Base-by-base conservation (phyloP, 2,797 vertebrate genomes). In the Crypturellus tataupa region DNA sequence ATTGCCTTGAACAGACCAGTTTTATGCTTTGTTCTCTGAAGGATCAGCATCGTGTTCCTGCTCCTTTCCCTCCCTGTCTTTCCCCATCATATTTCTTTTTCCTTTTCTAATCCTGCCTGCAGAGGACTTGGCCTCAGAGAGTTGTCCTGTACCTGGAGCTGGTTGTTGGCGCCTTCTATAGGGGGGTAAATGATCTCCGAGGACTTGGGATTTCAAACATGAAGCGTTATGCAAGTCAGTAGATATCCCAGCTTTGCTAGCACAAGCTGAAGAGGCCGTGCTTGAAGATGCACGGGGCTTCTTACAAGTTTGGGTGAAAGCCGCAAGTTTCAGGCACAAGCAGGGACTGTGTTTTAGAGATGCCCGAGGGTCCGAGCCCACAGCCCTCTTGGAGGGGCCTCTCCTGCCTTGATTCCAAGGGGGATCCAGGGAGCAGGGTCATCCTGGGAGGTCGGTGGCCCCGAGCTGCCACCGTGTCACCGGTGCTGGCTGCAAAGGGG, bases 391-490 rank as follows among this genome's bases (percentile, higher is more conserved):
- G 5, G 5, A 83, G 70, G 72, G 87, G 47, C 55, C 46, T 69
- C 80, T 83, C 73, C 42, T 59, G 49, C 72, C 65, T 58, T 62
- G 47, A 49, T 25, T 49, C 21, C 47, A 49, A 49, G 47, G 23
- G 23, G 47, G 23, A 49, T 25, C 12, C 21, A 12, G 23, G 47
- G 23, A 49, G 23, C 23, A 49, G 47, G 47, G 47, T 5, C 47
- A 7, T 31, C 53, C 53, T 11, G 29, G 1, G 35, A 7, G 3
- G 10, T 19, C 3, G 0, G 17, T 24, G 44, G 53, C 35, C 47
- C 53, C 40, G 3, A 1, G 79, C 33, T 78, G 49, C 27, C 89
- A 33, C 23, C 0, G 0, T n/a, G 12, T 56, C 53, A n/a, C 29
- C 11, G 6, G 39, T 18, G 73, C 29, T 46, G 77, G 44, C 69